Evolutionary conservation across 1,140 invertebrate genomes (phyloP).

Genomic region (fruit fly (Drosophila melanogaster)): DNA sequence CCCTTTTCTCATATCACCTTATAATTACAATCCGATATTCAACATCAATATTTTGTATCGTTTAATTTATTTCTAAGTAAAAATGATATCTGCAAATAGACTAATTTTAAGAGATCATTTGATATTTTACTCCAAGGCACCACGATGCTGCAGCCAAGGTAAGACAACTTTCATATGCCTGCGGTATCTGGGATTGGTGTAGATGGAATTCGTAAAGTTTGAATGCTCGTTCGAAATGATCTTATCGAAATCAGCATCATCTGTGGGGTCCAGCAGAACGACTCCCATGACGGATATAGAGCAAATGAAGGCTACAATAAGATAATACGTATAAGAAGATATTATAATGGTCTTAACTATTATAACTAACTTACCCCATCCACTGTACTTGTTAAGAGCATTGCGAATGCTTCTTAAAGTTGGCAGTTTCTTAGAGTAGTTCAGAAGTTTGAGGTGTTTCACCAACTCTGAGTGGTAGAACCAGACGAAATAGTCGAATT

Average conservation of each 20-base stretch:
- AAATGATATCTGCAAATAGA: neutral
- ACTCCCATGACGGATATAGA: slow-evolving; percentile 25
- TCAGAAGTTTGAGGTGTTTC: slow-evolving; percentile 54
- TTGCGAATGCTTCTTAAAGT: slow-evolving; percentile 58
- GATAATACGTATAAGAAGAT: neutral
- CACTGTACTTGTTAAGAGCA: slow-evolving; percentile 51
- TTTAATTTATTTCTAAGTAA: neutral
- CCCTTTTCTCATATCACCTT: no score
- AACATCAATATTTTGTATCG: no score
- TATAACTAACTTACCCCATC: slow-evolving; percentile 54
- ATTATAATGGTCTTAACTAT: neutral
- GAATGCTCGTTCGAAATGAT: slow-evolving; percentile 31
- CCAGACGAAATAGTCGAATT: slow-evolving; percentile 76
- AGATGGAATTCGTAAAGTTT: slow-evolving; percentile 46
- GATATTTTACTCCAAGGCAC: slow-evolving; percentile 49
- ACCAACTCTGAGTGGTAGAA: slow-evolving; percentile 66
- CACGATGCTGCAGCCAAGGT: slow-evolving; percentile 67
- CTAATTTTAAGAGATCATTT: neutral
- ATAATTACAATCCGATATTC: no score
- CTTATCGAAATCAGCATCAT: slow-evolving; percentile 60
- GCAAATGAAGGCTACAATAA: slow-evolving; percentile 17
- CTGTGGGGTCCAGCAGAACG: slow-evolving; percentile 56
- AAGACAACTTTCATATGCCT: slow-evolving; percentile 49
- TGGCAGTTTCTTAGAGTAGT: slow-evolving; percentile 55
- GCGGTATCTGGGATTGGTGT: slow-evolving; percentile 29